Evolutionary conservation across 2,113 vertebrate species (phyloP), one percentile per base, ranked within the genome.

Genomic region (Neotoma lepida): DNA sequence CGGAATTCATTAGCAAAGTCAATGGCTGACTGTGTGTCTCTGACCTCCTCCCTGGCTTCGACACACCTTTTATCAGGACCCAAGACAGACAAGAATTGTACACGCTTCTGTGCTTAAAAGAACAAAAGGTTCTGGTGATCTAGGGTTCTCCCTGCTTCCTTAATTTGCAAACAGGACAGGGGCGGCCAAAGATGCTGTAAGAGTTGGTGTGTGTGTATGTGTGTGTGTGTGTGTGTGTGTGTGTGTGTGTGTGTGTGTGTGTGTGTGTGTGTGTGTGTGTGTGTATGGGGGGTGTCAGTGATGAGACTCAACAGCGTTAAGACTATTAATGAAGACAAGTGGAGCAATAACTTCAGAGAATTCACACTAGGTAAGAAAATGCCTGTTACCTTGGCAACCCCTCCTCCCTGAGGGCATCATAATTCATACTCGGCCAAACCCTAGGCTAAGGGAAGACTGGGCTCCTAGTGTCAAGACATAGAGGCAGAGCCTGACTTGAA

Each of bases 241-340:
- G 77, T 15, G 12, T 63, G 56, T 18, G 54, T 84, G n/a, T 9
- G 33, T n/a, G 33, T 14, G 6, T 9, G 46, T 0, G 46, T 6
- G 49, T 1, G 49, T 33, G 33, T n/a, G 66, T 33, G 10, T 0
- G 24, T 4, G n/a, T 30, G 22, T 41, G 13, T 2, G 74, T 76
- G 44, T 49, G 44, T 24, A 10, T 86, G 8, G 12, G 20, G 61
- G 58, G 70, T 8, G 78, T 39, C 74, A 28, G 41, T 0, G 6
- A 68, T 9, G 49, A 28, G 18, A 26, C 51, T 78, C 63, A 2
- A 68, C 14, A 70, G 26, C 51, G 71, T 26, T 4, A 66, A 66
- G 49, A 22, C 46, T 86, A 92, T 51, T 84, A 76, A 96, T 39
- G 92, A 95, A 93, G 85, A 86, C 10, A 94, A 97, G 46, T 24